phyloP scores from a whole-genome alignment of 2,797 vertebrate species.

The Sphaeramia orbicularis region DNA sequence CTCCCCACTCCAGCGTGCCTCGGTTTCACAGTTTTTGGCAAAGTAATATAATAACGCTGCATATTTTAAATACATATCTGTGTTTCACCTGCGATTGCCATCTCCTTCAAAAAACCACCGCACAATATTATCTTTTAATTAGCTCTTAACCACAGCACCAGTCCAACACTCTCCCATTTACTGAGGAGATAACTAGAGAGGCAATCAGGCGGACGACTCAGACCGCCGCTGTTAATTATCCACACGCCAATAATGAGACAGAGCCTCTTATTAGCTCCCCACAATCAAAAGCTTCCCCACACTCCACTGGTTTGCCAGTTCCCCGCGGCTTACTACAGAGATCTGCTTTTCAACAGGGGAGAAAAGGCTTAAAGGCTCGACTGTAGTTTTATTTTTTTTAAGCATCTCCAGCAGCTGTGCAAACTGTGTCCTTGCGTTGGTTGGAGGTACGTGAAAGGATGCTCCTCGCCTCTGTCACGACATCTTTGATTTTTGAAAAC shows the following conservation, averaged over 20 bases:
- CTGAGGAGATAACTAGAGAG: constrained; percentile 84
- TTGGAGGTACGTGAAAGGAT: constrained; percentile 16
- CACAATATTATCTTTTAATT: constrained; percentile 89
- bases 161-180: constrained; percentile 78
- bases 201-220: constrained; percentile 83
- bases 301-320: constrained; percentile 77
- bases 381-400: constrained; percentile 31
- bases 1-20: constrained; percentile 13
- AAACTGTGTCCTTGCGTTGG: constrained; percentile 27
- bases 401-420: constrained; percentile 53
- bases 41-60: constrained; percentile 46
- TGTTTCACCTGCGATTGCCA: constrained; percentile 64
- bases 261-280: constrained; percentile 82
- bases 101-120: constrained; percentile 66
- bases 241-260: constrained; percentile 84
- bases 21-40: constrained; percentile 28
- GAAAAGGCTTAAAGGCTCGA: constrained; percentile 50
- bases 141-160: constrained; percentile 83
- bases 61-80: constrained; percentile 37
- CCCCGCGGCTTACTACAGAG: constrained; percentile 62
- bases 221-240: constrained; percentile 85
- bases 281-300: constrained; percentile 82
- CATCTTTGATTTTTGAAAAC: constrained; percentile 13
- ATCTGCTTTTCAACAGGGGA: constrained; percentile 67
- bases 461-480: constrained; percentile 3